Conservation (phyloP, 2,113 vertebrate species). For the Egretta garzetta region DNA sequence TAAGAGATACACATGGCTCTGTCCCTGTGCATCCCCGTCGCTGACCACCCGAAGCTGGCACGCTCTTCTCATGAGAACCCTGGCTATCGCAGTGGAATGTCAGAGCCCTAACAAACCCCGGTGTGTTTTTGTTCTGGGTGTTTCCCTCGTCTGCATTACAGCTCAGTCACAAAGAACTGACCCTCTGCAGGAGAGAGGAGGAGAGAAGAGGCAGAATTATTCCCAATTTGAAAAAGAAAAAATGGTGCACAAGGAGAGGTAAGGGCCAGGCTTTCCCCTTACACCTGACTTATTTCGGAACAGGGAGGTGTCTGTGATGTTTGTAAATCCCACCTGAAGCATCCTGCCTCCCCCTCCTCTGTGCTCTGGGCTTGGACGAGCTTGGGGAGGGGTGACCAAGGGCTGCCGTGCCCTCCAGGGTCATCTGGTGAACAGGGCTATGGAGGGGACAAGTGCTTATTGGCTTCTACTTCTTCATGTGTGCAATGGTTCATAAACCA, state of each 20-base stretch:
- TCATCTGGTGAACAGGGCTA: neutral
- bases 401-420: neutral
- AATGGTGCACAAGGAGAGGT: neutral
- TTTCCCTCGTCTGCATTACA: neutral
- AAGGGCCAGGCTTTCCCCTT: neutral
- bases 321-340: neutral
- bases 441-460: neutral
- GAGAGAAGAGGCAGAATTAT: neutral
- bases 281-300: neutral
- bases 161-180: neutral
- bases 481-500: neutral
- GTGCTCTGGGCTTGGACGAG: neutral
- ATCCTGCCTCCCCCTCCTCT: neutral
- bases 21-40: rapidly evolving
- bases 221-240: neutral
- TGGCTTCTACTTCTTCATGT: neutral
- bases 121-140: neutral
- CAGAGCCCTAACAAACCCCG: neutral
- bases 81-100: neutral
- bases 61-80: neutral
- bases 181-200: neutral
- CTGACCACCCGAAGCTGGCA: neutral
- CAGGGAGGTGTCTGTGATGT: too few relatives aligned
- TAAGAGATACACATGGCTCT: neutral
- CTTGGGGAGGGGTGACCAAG: neutral